Evolutionary conservation across 2,888 invertebrate genomes (phyloP).

Genomic region (Drosophila rubida): DNA sequence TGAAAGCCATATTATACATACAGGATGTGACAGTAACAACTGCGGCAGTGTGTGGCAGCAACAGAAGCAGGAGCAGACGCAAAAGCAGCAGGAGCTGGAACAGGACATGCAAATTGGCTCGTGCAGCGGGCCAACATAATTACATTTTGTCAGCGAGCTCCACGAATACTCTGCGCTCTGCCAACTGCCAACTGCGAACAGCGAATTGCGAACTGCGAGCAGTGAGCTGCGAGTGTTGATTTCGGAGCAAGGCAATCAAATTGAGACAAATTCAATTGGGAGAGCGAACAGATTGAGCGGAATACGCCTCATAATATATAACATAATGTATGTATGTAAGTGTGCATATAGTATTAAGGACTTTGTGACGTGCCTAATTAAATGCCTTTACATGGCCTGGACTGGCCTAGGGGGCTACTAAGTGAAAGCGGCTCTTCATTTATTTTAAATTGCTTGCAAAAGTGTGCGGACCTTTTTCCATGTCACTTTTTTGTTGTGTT

Average conservation of each 20-base stretch:
- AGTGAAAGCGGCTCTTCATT: slow-evolving; percentile 25
- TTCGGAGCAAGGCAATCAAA: slow-evolving; percentile 36
- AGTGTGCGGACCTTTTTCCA: slow-evolving; percentile 11
- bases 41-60: not conserved
- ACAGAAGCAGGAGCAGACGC: not conserved
- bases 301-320: slow-evolving; percentile 11
- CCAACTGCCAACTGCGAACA: not conserved
- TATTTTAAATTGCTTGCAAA: slow-evolving; percentile 28
- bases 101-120: slow-evolving; percentile 50
- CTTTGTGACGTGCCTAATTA: slow-evolving; percentile 35
- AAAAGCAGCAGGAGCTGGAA: not conserved
- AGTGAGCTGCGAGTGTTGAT: slow-evolving; percentile 14
- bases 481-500: slow-evolving; percentile 2
- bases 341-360: slow-evolving; percentile 10
- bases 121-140: slow-evolving; percentile 47
- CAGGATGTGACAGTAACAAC: slow-evolving; percentile 19
- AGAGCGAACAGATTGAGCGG: slow-evolving; percentile 35
- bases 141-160: slow-evolving; percentile 30
- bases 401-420: not conserved
- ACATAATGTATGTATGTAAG: not conserved
- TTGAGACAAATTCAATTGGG: slow-evolving; percentile 51
- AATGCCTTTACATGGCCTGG: slow-evolving; percentile 9
- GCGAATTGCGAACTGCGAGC: slow-evolving; percentile 7
- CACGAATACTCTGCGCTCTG: slow-evolving; percentile 5
- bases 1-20: slow-evolving; percentile 39